Evolutionary conservation across 2,888 invertebrate genomes (phyloP).

Genomic region (Atherix ibis): DNA sequence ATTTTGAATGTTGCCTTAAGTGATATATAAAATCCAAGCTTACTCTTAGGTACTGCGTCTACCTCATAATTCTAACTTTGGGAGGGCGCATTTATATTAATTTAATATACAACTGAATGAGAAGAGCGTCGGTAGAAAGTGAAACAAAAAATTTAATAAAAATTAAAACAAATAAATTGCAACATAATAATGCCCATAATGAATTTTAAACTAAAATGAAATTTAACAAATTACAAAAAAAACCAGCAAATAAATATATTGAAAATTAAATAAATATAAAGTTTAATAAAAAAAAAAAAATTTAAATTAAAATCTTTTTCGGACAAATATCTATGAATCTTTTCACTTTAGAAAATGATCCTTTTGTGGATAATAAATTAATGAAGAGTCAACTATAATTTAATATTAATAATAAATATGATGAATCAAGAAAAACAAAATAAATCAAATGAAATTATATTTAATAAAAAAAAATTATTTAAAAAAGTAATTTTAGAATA

Average conservation of each 20-base stretch:
- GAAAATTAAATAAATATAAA: conserved; percentile 1
- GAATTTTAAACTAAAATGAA: too few species aligned
- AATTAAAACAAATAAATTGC: too few species aligned
- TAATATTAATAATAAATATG: too few species aligned
- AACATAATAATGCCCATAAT: too few species aligned
- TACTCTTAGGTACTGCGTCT: conserved; percentile 30
- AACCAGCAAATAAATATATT: background rate
- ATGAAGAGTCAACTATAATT: too few species aligned
- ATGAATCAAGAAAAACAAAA: too few species aligned
- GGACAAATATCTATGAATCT: too few species aligned
- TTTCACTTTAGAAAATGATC: too few species aligned
- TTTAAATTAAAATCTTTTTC: too few species aligned
- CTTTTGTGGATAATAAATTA: too few species aligned
- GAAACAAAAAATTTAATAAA: conserved; percentile 7
- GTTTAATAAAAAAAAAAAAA: too few species aligned
- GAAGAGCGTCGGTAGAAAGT: conserved; percentile 2
- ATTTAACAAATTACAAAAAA: too few species aligned
- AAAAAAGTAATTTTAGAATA: background rate
- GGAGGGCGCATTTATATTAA: conserved; percentile 30
- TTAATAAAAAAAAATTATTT: conserved; percentile 3
- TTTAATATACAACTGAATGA: conserved; percentile 22
- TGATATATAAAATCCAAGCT: conserved; percentile 43
- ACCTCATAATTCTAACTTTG: conserved; percentile 24
- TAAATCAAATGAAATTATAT: conserved; percentile 4
- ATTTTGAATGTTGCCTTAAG: conserved; percentile 93